A percentile compares a stretch with the other conserved stretches of the same genome.
Conservation (phyloP, 2,888 invertebrate species). For the Agrotis puta region DNA sequence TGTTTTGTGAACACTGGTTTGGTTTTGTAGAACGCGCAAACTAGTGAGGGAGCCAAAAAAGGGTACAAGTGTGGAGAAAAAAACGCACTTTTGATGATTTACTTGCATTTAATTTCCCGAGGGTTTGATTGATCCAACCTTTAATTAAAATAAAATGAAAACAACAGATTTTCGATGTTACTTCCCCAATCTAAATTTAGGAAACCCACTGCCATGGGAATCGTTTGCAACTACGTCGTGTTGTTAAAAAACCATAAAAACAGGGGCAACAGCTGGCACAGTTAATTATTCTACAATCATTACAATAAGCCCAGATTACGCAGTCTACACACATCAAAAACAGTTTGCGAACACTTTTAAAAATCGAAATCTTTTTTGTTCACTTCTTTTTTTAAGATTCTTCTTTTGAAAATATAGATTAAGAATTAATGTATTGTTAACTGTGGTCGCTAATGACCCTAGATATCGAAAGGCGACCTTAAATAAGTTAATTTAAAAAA, state of each 20-base stretch:
- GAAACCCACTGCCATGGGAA: background rate
- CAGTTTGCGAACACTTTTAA: too few relatives aligned
- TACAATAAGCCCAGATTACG: constrained; percentile 5
- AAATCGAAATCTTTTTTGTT: too few relatives aligned
- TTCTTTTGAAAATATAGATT: too few relatives aligned
- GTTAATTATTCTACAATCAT: constrained; percentile 11
- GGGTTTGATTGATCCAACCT: background rate
- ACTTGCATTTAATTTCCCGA: background rate
- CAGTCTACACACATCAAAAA: background rate
- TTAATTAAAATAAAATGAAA: background rate
- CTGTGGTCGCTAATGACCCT: too few relatives aligned
- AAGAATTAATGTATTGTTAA: too few relatives aligned
- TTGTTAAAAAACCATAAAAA: constrained; percentile 21
- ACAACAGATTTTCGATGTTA: background rate
- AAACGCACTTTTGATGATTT: background rate
- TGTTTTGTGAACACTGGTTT: background rate
- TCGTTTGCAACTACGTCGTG: constrained; percentile 1
- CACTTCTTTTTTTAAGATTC: too few relatives aligned
- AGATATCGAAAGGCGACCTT: too few relatives aligned
- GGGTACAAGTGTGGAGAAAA: too few relatives aligned
- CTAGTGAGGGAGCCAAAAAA: too few relatives aligned
- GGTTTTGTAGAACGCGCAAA: background rate
- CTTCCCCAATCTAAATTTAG: background rate
- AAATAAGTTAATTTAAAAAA: too few relatives aligned
- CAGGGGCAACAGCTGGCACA: background rate